These are phyloP conservation scores for Lycopodina hypogea DNA, from an alignment of 37 sponge, comb jelly and placozoan genomes.

Conservation along the genomic window DNA sequence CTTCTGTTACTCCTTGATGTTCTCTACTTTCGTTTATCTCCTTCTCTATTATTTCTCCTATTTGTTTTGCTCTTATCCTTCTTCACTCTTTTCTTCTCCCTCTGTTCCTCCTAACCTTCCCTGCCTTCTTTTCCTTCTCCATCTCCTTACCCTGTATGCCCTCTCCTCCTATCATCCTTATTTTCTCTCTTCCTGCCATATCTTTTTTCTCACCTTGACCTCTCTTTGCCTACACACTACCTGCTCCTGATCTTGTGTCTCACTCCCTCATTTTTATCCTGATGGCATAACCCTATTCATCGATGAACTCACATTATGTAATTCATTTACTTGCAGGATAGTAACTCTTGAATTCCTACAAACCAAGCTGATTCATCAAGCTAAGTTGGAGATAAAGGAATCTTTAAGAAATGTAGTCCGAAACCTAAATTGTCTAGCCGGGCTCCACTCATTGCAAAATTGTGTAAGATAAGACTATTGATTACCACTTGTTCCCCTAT, in stretches of 20 bases:
- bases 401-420: conserved; percentile 51
- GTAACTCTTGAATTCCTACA: conserved; percentile 71
- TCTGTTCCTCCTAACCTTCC: too few relatives aligned
- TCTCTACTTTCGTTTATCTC: neutral
- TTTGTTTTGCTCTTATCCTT: too few relatives aligned
- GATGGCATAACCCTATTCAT: neutral
- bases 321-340: conserved; percentile 13
- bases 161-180: too few relatives aligned
- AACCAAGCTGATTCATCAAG: conserved; percentile 50
- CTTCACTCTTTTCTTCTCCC: too few relatives aligned
- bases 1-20: neutral
- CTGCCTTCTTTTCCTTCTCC: too few relatives aligned
- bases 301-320: neutral
- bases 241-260: neutral
- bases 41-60: conserved; percentile 5
- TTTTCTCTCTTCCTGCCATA: too few relatives aligned
- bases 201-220: conserved; percentile 5
- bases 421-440: conserved; percentile 73
- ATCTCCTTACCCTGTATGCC: too few relatives aligned
- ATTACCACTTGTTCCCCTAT: neutral
- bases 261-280: neutral
- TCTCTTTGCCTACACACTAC: neutral
- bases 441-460: conserved; percentile 36
- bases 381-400: conserved; percentile 62
- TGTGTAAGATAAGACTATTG: conserved; percentile 32